phyloP scores from a whole-genome alignment of 2,888 invertebrate genomes.

The Hetaerina titia region DNA sequence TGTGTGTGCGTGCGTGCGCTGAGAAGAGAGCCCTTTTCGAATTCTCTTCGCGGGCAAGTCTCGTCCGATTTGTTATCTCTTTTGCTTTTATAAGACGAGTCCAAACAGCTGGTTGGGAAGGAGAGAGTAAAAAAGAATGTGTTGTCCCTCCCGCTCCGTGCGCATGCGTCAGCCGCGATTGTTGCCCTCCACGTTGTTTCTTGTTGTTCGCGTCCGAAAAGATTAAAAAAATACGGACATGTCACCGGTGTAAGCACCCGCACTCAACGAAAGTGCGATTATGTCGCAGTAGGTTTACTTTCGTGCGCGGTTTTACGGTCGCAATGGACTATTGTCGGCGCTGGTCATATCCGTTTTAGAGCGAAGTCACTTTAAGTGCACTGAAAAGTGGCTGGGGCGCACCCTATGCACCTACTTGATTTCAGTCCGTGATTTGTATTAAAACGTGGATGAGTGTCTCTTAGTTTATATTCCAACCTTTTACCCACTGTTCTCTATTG shows the following conservation, averaged over 20 bases:
- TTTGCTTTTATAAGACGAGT: slow-evolving; percentile 9
- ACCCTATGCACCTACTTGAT: no score
- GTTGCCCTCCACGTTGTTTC: background rate
- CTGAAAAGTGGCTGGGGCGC: no score
- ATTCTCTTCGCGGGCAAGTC: background rate
- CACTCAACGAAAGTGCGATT: background rate
- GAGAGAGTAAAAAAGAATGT: background rate
- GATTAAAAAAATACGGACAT: background rate
- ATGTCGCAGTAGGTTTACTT: no score
- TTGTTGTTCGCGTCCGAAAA: background rate
- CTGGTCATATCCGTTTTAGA: no score
- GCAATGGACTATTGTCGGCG: no score
- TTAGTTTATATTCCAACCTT: no score
- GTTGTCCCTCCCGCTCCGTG: background rate
- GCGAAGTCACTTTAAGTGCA: no score
- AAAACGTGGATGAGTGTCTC: no score
- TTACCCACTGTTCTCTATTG: no score
- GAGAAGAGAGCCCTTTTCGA: background rate
- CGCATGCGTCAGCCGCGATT: background rate
- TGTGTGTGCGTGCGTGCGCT: background rate
- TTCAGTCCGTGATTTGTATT: no score
- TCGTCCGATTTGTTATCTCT: background rate
- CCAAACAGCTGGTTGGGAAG: background rate
- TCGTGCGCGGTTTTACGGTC: no score
- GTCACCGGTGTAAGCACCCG: background rate